Conservation (phyloP, 2,113 vertebrate species). For the Nothocercus nigrocapillus region DNA sequence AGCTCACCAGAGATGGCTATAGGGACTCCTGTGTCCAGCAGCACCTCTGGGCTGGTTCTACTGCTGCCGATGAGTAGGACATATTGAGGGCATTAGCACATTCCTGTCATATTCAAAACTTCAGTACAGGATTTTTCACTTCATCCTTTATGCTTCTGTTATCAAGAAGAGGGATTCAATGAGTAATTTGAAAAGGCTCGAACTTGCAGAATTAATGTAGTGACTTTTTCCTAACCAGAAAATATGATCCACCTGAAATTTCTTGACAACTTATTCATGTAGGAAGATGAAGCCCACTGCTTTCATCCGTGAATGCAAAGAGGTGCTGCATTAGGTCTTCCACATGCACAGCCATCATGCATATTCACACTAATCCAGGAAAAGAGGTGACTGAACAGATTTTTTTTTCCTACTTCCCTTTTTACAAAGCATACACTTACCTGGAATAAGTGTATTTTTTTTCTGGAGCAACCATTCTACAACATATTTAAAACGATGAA, state of each 20-base stretch:
- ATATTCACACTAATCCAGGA: not conserved
- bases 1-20: accelerated
- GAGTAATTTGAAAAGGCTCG: not conserved
- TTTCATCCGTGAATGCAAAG: not conserved
- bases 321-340: not conserved
- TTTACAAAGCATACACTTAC: conserved; percentile 2
- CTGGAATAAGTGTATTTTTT: not conserved
- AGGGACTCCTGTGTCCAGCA: not conserved
- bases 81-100: not conserved
- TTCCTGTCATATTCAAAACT: not conserved
- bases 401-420: not conserved
- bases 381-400: not conserved
- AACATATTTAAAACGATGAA: not conserved
- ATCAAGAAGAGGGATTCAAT: accelerated
- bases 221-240: accelerated
- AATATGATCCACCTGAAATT: too few relatives aligned
- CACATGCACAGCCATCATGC: not conserved
- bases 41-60: not conserved
- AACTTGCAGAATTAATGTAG: not conserved
- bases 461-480: not conserved
- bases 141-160: not conserved
- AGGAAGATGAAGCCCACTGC: not conserved
- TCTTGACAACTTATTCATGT: not conserved
- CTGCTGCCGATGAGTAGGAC: too few relatives aligned
- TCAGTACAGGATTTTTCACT: not conserved